Evolutionary conservation across 2,797 vertebrate genomes (phyloP).

Genomic region (Malurus leucopterus): DNA sequence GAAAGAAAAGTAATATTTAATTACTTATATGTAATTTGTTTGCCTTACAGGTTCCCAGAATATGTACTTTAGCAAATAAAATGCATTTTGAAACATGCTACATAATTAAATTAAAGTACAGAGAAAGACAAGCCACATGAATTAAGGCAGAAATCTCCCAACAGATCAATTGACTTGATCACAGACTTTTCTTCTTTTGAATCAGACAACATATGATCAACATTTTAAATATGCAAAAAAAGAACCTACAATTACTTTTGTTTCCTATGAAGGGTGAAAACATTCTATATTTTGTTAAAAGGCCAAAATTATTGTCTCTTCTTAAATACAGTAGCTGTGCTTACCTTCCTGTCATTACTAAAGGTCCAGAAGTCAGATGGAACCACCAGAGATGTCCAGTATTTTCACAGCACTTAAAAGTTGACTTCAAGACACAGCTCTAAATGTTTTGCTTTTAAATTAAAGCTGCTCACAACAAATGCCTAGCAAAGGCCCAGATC

Average conservation of each 20-base stretch:
- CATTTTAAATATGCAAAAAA: background rate
- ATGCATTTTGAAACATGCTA: background rate
- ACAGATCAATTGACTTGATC: background rate
- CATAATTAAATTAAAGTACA: background rate
- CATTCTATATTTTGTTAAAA: background rate
- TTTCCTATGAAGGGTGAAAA: background rate
- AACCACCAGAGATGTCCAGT: background rate
- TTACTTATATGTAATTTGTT: background rate
- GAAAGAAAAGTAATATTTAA: background rate
- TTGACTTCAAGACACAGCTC: background rate
- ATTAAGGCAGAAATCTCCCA: background rate
- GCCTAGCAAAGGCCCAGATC: background rate
- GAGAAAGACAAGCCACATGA: background rate
- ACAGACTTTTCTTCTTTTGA: background rate
- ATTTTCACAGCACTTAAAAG: background rate
- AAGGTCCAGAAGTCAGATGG: background rate
- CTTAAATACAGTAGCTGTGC: background rate
- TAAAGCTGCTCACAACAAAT: background rate
- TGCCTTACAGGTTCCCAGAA: background rate
- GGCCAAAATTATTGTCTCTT: background rate
- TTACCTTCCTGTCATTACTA: constrained; percentile 55
- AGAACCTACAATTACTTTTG: background rate
- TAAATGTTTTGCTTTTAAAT: constrained; percentile 3
- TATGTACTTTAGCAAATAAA: background rate
- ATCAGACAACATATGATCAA: background rate